These are phyloP conservation scores for Centropyge bicolor DNA, from an alignment of 2,797 vertebrate species.

Conservation along the genomic window DNA sequence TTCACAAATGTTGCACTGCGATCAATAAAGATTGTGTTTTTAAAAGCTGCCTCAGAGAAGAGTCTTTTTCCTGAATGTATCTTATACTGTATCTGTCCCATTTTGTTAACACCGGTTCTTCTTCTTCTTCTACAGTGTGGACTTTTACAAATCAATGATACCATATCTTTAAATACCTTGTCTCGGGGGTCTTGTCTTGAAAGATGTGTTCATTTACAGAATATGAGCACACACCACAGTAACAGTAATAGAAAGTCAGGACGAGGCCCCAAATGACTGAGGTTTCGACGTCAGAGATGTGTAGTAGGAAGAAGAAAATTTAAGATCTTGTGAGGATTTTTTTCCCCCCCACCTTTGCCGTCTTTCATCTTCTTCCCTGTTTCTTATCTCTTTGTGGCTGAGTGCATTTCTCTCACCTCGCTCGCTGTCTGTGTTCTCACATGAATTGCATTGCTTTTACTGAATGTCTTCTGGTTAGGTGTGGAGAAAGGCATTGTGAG, in stretches of 20 bases:
- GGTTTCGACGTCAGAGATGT: slow-evolving; percentile 47
- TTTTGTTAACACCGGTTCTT: slow-evolving; percentile 17
- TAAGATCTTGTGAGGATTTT: slow-evolving; percentile 59
- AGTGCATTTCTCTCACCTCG: slow-evolving; percentile 69
- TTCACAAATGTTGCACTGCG: slow-evolving; percentile 19
- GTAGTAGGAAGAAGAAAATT: slow-evolving; percentile 61
- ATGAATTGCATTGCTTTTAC: slow-evolving; percentile 74
- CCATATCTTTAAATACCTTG: slow-evolving; percentile 22
- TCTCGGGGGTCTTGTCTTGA: slow-evolving; percentile 26
- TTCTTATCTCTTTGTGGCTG: slow-evolving; percentile 73
- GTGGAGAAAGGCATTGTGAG: slow-evolving; percentile 71
- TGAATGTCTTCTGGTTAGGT: slow-evolving; percentile 73
- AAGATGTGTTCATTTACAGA: slow-evolving; percentile 45
- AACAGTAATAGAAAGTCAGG: slow-evolving; percentile 48
- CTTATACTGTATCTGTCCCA: background rate
- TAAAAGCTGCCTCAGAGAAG: slow-evolving; percentile 7
- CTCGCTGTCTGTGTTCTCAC: slow-evolving; percentile 64
- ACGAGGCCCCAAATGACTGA: slow-evolving; percentile 52
- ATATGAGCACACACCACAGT: slow-evolving; percentile 14
- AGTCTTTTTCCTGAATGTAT: slow-evolving; percentile 2
- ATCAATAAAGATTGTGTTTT: slow-evolving; percentile 20
- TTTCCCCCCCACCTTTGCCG: slow-evolving; percentile 41
- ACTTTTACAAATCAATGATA: slow-evolving; percentile 33
- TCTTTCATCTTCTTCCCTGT: slow-evolving; percentile 71
- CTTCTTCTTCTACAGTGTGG: slow-evolving; percentile 6